Base-by-base conservation (phyloP, 2,113 vertebrate species). In the Dendrocopos noguchii region DNA sequence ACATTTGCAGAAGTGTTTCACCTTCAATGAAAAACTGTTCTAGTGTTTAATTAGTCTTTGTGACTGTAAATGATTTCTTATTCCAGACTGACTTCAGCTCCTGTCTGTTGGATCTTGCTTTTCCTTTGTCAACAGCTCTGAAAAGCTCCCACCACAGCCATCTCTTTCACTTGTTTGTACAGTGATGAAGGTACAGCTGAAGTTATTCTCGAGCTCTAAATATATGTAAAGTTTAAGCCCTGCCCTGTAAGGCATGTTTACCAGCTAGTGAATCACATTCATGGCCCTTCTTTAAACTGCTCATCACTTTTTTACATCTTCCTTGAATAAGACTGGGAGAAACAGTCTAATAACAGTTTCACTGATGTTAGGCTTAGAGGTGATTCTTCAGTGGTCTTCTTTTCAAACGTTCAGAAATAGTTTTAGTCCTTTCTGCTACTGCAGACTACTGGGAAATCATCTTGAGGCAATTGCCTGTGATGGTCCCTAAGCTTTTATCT, bases 11-110 rank as follows among this genome's bases (percentile, higher is more conserved):
- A 85, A 85, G 75, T 73, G 42, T 34, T 64, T 90, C 60, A 83
- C 79, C 67, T 87, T 85, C 67, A 63, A 7, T 36, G 55, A 82
- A 95, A 89, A 95, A 82, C 46, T 63, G 39, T 89, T 82, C 42
- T 34, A 82, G 31, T 64, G 60, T 87, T 92, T 94, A 91, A 92
- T 94, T 92, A 89, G 75, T n/a, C 52, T 55, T 73, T 84, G 78
- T 79, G 64, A 55, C n/a, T n/a, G 75, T 44, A 89, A 66, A 82
- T 46, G 68, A 80, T 87, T 95, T 91, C 68, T 87, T 90, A 74
- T 71, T 85, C 71, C 64, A 88, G 46, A 52, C 1, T 70, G 78
- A 84, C 72, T 91, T 94, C 85, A 93, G 10, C 67, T 95, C 79
- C 87, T 82, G 94, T 85, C 82, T 90, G 68, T 52, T 85, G 29